These are phyloP conservation scores for Aphis gossypii DNA, from an alignment of 1,140 invertebrate species.

Conservation along the genomic window DNA sequence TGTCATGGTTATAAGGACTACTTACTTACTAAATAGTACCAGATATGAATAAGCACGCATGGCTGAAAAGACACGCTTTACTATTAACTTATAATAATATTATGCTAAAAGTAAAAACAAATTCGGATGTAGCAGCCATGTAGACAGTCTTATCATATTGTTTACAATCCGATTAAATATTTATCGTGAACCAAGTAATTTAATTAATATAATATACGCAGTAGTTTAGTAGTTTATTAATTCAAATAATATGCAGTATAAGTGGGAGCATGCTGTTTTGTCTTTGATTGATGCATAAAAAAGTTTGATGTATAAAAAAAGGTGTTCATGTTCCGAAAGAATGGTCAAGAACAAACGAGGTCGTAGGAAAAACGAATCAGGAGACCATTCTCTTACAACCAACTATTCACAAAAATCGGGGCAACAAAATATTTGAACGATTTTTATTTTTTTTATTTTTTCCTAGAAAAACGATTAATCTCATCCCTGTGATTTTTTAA, in stretches of 20 bases:
- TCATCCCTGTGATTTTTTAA: neutral
- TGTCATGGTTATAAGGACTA: too few species aligned
- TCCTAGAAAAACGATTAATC: conserved; percentile 20
- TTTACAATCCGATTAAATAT: neutral
- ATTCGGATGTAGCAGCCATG: neutral
- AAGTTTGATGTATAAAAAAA: neutral
- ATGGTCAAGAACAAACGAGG: conserved; percentile 6
- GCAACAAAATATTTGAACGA: neutral
- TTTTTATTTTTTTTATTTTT: neutral
- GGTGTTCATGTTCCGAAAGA: neutral
- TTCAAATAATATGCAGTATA: neutral
- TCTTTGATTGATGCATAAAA: neutral
- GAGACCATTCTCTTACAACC: neutral
- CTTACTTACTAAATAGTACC: neutral
- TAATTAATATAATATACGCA: neutral
- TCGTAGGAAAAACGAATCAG: neutral
- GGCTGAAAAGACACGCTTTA: neutral
- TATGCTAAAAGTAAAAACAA: neutral
- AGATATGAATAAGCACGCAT: neutral
- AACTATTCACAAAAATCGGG: neutral
- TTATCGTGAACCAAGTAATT: neutral
- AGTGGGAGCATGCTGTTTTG: neutral
- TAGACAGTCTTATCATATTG: neutral
- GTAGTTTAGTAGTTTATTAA: neutral
- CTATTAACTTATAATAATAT: neutral